Percentiles rank a stretch among this genome's conserved stretches.
These are phyloP conservation scores for Staurois parvus DNA, from an alignment of 2,797 vertebrate species.

Conservation along the genomic window DNA sequence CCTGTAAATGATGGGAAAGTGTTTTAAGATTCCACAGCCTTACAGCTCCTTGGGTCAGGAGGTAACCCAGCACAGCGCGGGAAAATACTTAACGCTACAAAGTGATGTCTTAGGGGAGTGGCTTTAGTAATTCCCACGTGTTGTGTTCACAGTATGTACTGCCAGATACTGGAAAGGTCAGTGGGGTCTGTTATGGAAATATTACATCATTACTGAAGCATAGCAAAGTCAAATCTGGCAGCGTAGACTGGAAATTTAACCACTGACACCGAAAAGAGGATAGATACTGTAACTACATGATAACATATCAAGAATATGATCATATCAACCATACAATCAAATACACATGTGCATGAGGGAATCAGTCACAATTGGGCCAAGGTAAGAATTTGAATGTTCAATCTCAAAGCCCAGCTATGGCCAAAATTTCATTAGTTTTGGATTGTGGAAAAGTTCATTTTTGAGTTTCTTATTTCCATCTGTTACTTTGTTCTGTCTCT, in stretches of 20 bases:
- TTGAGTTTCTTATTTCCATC: too few relatives aligned
- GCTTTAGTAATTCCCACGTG: constrained; percentile 26
- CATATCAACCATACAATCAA: too few relatives aligned
- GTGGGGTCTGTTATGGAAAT: not conserved
- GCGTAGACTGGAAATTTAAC: not conserved
- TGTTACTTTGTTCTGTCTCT: too few relatives aligned
- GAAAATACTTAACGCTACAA: constrained; percentile 27
- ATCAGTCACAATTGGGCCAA: too few relatives aligned
- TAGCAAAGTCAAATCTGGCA: not conserved
- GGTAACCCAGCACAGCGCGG: not conserved
- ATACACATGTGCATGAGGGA: too few relatives aligned
- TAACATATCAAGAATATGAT: too few relatives aligned
- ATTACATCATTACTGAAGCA: not conserved
- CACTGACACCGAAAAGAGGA: not conserved
- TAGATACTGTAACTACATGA: too few relatives aligned
- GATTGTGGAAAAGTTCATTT: too few relatives aligned
- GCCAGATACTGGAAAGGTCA: not conserved
- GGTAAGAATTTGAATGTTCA: too few relatives aligned
- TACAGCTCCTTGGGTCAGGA: not conserved
- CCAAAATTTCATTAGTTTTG: too few relatives aligned
- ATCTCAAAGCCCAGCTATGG: too few relatives aligned
- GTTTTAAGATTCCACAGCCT: constrained; percentile 3
- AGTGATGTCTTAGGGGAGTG: not conserved
- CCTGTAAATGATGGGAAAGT: constrained; percentile 10
- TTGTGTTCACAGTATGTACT: not conserved